A percentile compares a stretch with the other conserved stretches of the same genome.
These are phyloP conservation scores for Heliconius ismenius DNA, from an alignment of 2,888 invertebrate species.

Conservation along the genomic window DNA sequence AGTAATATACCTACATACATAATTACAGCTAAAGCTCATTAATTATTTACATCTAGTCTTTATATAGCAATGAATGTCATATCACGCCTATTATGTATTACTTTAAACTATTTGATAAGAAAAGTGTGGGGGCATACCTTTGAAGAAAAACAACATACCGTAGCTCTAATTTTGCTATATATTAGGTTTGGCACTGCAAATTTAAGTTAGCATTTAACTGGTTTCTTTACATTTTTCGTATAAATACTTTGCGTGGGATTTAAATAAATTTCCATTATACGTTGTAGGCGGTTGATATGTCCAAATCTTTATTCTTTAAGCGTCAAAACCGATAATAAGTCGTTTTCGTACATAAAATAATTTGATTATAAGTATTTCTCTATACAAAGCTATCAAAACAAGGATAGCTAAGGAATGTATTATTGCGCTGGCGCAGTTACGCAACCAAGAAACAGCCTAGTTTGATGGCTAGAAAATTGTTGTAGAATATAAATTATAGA, in stretches of 20 bases:
- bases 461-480: constrained; percentile 37
- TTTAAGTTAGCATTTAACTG: background rate
- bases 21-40: background rate
- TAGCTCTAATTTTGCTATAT: background rate
- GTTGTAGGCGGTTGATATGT: background rate
- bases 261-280: background rate
- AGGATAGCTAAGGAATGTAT: constrained; percentile 38
- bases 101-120: constrained; percentile 4
- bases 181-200: background rate
- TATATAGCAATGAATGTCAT: background rate
- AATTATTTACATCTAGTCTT: background rate
- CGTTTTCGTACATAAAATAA: background rate
- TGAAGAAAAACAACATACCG: background rate
- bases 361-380: background rate
- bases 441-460: constrained; percentile 36
- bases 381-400: constrained; percentile 32
- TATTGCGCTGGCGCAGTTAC: constrained; percentile 38
- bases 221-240: background rate
- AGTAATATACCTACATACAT: background rate
- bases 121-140: background rate
- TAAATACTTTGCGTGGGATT: background rate
- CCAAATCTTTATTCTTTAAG: background rate
- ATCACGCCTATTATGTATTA: constrained; percentile 1
- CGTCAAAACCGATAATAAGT: background rate
- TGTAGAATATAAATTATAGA: constrained; percentile 35